Evolutionary conservation across 1,140 invertebrate genomes (phyloP).

Genomic region (Drosophila biarmipes): DNA sequence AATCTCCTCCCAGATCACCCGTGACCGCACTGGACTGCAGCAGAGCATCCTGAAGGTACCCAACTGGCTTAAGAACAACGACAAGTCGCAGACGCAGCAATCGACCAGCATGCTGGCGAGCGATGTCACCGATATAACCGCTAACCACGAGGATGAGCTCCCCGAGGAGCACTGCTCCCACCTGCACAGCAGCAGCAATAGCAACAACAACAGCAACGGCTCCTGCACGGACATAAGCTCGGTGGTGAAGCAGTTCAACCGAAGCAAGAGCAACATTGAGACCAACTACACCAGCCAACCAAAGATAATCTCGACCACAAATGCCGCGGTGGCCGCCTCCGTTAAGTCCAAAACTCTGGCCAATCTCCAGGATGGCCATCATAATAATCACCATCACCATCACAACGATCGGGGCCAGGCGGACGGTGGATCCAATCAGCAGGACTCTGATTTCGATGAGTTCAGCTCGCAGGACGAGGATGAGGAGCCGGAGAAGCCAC

Average conservation of each 20-base stretch:
- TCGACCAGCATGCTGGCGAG: constrained; percentile 55
- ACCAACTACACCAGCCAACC: constrained; percentile 75
- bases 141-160: constrained; percentile 53
- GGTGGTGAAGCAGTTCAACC: constrained; percentile 65
- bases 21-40: constrained; percentile 95
- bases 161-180: constrained; percentile 49
- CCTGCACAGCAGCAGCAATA: constrained; percentile 48
- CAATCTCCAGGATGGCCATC: constrained; percentile 27
- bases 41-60: constrained; percentile 95
- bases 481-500: constrained; percentile 82
- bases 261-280: constrained; percentile 83
- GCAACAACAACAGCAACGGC: constrained; percentile 52
- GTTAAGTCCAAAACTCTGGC: constrained; percentile 58
- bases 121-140: constrained; percentile 73
- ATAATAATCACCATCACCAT: constrained; percentile 7
- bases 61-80: constrained; percentile 90
- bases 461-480: constrained; percentile 89
- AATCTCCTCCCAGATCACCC: constrained; percentile 87
- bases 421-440: constrained; percentile 93
- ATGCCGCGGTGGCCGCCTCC: constrained; percentile 31
- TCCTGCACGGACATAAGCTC: constrained; percentile 69
- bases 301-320: constrained; percentile 76
- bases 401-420: constrained; percentile 90
- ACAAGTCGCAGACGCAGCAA: constrained; percentile 77
- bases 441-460: constrained; percentile 92